phyloP scores from a whole-genome alignment of 2,888 invertebrate species.

The Notodonta ziczac region DNA sequence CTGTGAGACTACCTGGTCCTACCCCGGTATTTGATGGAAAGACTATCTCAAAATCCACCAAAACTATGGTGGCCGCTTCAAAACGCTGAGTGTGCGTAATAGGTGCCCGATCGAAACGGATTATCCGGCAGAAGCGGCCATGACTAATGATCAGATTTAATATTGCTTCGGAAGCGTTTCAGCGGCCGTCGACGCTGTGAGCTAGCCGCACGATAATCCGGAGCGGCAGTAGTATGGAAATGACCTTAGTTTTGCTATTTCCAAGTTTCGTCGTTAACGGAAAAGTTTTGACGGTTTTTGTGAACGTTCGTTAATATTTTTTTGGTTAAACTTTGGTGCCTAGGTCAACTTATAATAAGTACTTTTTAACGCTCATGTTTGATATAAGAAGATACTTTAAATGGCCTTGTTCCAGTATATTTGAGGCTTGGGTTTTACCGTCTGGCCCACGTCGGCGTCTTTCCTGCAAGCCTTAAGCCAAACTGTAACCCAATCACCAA shows the following conservation, averaged over 20 bases:
- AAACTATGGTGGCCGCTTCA: constrained; percentile 18
- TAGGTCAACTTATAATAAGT: too few species aligned
- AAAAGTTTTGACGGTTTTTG: background rate
- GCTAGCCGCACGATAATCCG: constrained; percentile 10
- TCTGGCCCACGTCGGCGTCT: too few species aligned
- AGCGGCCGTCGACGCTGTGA: constrained; percentile 21
- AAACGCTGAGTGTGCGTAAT: constrained; percentile 48
- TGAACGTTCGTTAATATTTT: too few species aligned
- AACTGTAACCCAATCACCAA: too few species aligned
- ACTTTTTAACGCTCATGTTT: too few species aligned
- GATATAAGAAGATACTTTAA: too few species aligned
- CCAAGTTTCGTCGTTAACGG: background rate
- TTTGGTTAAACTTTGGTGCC: too few species aligned
- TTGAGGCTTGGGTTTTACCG: too few species aligned
- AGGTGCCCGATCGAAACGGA: constrained; percentile 47
- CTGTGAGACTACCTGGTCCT: too few species aligned
- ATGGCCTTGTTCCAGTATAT: too few species aligned
- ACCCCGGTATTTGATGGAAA: background rate
- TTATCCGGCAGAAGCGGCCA: constrained; percentile 56
- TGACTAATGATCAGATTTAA: constrained; percentile 64
- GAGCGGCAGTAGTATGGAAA: background rate
- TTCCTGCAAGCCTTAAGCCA: too few species aligned
- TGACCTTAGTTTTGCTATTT: background rate
- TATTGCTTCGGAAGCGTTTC: constrained; percentile 44
- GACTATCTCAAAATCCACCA: background rate